phyloP scores from a whole-genome alignment of 2,113 vertebrate species.

The Choloepus hoffmanni region DNA sequence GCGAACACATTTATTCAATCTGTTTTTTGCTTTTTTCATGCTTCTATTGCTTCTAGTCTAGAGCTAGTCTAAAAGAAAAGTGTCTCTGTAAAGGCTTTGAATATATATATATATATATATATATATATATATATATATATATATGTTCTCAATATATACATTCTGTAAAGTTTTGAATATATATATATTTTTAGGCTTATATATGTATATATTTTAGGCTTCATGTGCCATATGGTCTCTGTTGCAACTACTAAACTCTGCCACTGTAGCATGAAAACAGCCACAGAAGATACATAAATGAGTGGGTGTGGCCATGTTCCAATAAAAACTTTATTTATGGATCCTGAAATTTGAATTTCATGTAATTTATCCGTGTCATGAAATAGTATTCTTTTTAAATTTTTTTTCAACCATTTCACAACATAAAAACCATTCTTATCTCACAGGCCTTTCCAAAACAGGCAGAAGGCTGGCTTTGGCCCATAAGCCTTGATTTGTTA shows the following conservation, averaged over 20 bases:
- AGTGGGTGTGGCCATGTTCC: background rate
- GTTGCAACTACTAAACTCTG: background rate
- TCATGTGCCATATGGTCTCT: background rate
- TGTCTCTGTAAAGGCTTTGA: background rate
- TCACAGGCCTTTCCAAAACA: background rate
- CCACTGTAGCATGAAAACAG: background rate
- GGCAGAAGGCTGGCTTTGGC: background rate
- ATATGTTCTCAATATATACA: too few species aligned
- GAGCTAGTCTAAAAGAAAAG: background rate
- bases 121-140: too few species aligned
- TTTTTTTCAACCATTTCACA: constrained; percentile 8
- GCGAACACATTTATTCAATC: background rate
- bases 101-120: background rate
- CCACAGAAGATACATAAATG: background rate
- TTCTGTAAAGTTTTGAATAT: too few species aligned
- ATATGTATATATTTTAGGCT: background rate
- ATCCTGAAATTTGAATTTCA: constrained; percentile 5
- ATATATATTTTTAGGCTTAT: too few species aligned
- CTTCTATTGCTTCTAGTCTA: background rate
- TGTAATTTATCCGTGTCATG: background rate
- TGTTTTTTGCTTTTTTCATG: background rate
- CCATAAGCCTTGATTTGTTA: background rate
- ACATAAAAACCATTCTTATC: background rate
- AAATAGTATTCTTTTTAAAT: background rate
- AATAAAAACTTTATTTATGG: background rate